Base-by-base conservation (phyloP, 2,888 invertebrate species). In the Podabrus alpinus region DNA sequence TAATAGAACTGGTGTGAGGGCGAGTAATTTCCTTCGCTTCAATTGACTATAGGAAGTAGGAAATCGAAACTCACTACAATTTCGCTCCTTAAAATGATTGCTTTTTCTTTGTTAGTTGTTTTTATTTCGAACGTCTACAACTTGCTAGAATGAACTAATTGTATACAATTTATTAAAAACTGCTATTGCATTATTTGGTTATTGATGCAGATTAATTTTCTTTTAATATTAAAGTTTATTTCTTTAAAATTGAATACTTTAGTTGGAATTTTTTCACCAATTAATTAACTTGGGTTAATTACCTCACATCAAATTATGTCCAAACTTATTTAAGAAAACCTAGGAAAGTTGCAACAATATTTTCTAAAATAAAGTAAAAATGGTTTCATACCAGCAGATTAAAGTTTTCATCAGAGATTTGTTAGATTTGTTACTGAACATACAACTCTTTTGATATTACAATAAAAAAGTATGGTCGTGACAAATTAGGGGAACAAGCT, bases 41-140 rank as follows among this genome's bases (percentile, higher is more conserved):
- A 73, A 76, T 76, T 76, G 76, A 76, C 76, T 76, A 72, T 71
- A 76, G 76, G 76, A 76, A 72, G 70, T 76, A 76, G 76, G 76
- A 76, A 76, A 76, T 76, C 76, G 76, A 76, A 76, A 76, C 76
- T 72, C 76, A 73, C 76, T 73, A 76, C 72, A 76, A 76, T 76
- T 76, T 73, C 73, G 76, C 72, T 72, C 73, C 76, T 76, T 70
- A 67, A 72, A 76, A 72, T 76, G 76, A 76, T 76, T 76, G 76
- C 76, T 76, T 76, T 72, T 64, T 70, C 75, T 72, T 70, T 70
- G 73, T 72, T 72, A 73, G 76, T 70, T 76, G 67, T 70, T 73
- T 73, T 76, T 76, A 76, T 76, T 73, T 73, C 21, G 17, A 75
- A 72, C 70, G 64, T 69, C 72, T 75, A 64, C 62, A 64, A 64